A percentile compares a stretch with the other conserved stretches of the same genome.
phyloP scores from a whole-genome alignment of 2,113 vertebrate genomes.

The Antigone vipio region DNA sequence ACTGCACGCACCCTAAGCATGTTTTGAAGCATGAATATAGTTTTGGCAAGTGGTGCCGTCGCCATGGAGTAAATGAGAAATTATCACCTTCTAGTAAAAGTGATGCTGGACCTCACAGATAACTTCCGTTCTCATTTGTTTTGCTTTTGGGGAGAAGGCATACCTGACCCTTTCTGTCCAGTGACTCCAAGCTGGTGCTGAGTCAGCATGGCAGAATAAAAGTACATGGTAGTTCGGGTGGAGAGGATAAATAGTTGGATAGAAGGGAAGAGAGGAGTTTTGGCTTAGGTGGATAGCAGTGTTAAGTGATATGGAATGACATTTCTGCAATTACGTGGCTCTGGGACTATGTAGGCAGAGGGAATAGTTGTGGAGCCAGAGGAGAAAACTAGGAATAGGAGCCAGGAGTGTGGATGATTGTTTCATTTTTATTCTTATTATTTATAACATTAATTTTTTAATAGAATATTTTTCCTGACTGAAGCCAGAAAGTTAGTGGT shows the following conservation, averaged over 20 bases:
- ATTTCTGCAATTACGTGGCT: background rate
- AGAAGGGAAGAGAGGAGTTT: background rate
- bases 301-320: background rate
- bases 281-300: background rate
- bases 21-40: background rate
- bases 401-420: background rate
- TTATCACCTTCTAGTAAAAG: background rate
- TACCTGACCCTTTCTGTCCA: background rate
- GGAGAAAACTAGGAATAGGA: background rate
- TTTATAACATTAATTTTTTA: background rate
- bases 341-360: background rate
- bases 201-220: background rate
- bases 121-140: background rate
- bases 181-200: background rate
- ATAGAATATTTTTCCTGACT: background rate
- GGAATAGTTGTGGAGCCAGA: background rate
- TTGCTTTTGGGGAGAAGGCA: background rate
- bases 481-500: slow-evolving; percentile 42
- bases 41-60: background rate
- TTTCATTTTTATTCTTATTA: background rate
- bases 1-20: background rate
- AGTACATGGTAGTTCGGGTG: background rate
- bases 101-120: background rate
- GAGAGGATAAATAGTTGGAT: background rate
- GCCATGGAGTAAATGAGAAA: background rate